Evolutionary conservation across 2,888 invertebrate genomes (phyloP).

Genomic region (Pyrochroa serraticornis): DNA sequence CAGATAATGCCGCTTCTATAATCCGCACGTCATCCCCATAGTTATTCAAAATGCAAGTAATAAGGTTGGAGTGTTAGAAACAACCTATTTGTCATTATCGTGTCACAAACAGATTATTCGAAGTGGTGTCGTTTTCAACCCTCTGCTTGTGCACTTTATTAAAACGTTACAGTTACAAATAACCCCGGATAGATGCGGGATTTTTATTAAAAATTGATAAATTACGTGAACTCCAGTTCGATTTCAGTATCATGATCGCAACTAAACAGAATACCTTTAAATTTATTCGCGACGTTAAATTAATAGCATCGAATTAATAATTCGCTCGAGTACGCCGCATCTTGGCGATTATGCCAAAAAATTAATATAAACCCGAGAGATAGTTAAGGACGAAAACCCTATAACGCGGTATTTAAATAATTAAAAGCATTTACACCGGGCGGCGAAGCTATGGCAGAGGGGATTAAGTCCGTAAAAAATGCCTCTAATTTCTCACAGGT

Average conservation of each 20-base stretch:
- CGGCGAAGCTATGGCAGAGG: slow-evolving; percentile 19
- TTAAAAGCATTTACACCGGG: slow-evolving; percentile 30
- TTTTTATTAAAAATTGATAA: slow-evolving; percentile 3
- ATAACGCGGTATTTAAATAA: slow-evolving; percentile 26
- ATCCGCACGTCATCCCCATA: slow-evolving; percentile 3
- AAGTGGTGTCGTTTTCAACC: slow-evolving; percentile 37
- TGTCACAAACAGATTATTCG: slow-evolving; percentile 39
- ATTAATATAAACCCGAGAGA: neutral
- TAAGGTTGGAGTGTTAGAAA: slow-evolving; percentile 28
- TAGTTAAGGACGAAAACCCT: neutral
- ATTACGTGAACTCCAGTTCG: neutral
- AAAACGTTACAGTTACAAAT: slow-evolving; percentile 26
- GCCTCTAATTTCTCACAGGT: slow-evolving; percentile 48
- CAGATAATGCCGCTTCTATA: too few species aligned
- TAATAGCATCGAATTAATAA: slow-evolving; percentile 18
- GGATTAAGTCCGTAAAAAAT: slow-evolving; percentile 46
- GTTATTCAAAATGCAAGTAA: slow-evolving; percentile 24
- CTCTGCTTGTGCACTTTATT: slow-evolving; percentile 28
- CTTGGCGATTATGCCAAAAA: neutral
- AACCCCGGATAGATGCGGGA: neutral
- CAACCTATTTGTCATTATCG: slow-evolving; percentile 36
- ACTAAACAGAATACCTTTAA: neutral
- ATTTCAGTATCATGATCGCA: slow-evolving; percentile 15
- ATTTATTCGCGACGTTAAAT: neutral
- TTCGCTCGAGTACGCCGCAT: neutral